These are phyloP conservation scores for Patella ulyssiponensis DNA, from an alignment of 2,888 invertebrate genomes.

Conservation along the genomic window DNA sequence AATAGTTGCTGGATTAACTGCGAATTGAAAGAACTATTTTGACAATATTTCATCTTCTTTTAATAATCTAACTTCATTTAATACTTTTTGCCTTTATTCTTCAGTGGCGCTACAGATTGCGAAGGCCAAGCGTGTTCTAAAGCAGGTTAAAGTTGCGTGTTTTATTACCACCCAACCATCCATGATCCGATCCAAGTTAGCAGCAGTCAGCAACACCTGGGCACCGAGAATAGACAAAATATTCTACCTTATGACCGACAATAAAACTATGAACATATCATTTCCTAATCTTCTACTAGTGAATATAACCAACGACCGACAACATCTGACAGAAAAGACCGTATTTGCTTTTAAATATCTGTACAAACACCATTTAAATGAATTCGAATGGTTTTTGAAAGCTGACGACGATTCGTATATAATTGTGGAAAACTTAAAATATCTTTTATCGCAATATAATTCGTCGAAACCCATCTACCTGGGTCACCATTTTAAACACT, in stretches of 20 bases:
- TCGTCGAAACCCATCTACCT: constrained; percentile 87
- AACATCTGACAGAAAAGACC: constrained; percentile 96
- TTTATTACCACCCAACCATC: constrained; percentile 95
- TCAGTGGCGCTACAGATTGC: constrained; percentile 34
- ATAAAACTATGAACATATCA: constrained; percentile 65
- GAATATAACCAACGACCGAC: constrained; percentile 89
- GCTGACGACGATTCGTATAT: constrained; percentile 99
- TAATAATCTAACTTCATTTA: too few species aligned
- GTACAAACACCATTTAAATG: constrained; percentile 83
- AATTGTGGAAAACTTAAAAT: constrained; percentile 92
- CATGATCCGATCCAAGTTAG: constrained; percentile 89
- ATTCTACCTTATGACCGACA: constrained; percentile 68
- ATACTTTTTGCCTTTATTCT: neutral
- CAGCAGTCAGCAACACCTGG: constrained; percentile 94
- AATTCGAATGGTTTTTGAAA: constrained; percentile 96
- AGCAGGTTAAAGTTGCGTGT: constrained; percentile 88
- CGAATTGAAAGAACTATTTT: too few species aligned
- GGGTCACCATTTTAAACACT: constrained; percentile 63
- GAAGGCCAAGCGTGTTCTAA: constrained; percentile 74
- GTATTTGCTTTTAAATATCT: constrained; percentile 91
- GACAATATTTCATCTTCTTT: too few species aligned
- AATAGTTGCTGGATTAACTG: too few species aligned
- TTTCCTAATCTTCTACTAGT: constrained; percentile 80
- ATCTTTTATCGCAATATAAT: constrained; percentile 84
- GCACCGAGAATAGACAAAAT: constrained; percentile 81